Conservation (phyloP, 2,113 vertebrate species). For the Chaetorhynchus papuensis region DNA sequence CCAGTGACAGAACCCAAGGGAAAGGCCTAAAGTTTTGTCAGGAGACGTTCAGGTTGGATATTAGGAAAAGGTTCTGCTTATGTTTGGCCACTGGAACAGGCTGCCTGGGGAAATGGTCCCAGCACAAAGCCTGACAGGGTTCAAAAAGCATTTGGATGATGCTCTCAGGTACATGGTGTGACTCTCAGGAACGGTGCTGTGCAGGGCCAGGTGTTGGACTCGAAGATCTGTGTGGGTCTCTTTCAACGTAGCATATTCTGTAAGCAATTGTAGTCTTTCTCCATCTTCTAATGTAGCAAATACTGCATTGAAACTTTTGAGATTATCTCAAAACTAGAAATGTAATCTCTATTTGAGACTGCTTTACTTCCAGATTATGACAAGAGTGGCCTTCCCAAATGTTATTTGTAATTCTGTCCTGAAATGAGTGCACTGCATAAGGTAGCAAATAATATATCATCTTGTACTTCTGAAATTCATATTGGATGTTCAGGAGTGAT, state of each 20-base stretch:
- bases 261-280: neutral
- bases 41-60: neutral
- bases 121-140: neutral
- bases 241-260: neutral
- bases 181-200: neutral
- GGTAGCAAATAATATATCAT: neutral
- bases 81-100: neutral
- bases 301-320: neutral
- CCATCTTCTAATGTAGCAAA: neutral
- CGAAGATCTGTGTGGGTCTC: no score
- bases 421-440: neutral
- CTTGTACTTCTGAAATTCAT: neutral
- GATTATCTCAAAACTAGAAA: neutral
- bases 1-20: neutral
- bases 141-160: neutral
- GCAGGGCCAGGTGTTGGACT: neutral
- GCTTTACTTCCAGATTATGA: neutral
- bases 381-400: neutral
- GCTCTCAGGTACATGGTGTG: neutral
- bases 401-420: neutral
- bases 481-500: neutral
- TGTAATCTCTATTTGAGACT: neutral
- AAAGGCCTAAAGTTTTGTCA: neutral
- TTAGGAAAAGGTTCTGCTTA: neutral
- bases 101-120: neutral